These are phyloP conservation scores for Drosophila rufa DNA, from an alignment of 1,140 invertebrate species.

Conservation along the genomic window DNA sequence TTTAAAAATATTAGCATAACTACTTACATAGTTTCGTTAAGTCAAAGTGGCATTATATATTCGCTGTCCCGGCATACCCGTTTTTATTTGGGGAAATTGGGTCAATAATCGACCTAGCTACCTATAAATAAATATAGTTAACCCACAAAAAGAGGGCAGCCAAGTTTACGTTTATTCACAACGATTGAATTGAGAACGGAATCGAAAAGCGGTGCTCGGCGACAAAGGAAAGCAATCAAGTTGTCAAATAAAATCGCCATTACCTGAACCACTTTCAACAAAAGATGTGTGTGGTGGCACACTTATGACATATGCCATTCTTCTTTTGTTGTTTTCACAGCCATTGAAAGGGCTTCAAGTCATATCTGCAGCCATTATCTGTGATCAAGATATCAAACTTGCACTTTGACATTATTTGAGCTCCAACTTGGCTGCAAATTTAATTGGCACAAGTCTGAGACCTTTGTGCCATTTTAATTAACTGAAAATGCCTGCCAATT, in stretches of 20 bases:
- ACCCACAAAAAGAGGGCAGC: not conserved
- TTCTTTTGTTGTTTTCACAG: slow-evolving; percentile 18
- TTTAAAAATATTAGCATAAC: too few relatives aligned
- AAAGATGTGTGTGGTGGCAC: slow-evolving; percentile 29
- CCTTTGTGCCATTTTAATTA: slow-evolving; percentile 21
- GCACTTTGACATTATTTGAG: slow-evolving; percentile 8
- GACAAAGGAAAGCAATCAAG: slow-evolving; percentile 48
- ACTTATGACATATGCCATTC: slow-evolving; percentile 20
- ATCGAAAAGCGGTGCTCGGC: slow-evolving; percentile 11
- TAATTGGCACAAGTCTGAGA: slow-evolving; percentile 25
- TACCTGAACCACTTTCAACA: slow-evolving; percentile 40
- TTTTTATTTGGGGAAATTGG: slow-evolving; percentile 13
- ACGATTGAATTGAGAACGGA: slow-evolving; percentile 29
- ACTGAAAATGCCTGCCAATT: slow-evolving; percentile 9
- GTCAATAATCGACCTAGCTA: not conserved
- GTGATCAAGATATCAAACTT: slow-evolving; percentile 27
- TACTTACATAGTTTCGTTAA: not conserved
- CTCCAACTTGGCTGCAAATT: not conserved
- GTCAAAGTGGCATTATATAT: not conserved
- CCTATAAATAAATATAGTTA: slow-evolving; percentile 3
- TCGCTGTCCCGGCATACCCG: not conserved
- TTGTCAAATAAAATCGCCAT: slow-evolving; percentile 46
- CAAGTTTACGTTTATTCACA: not conserved
- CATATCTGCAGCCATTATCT: slow-evolving; percentile 8
- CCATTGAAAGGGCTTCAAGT: slow-evolving; percentile 13